These are phyloP conservation scores for Elysia crispata DNA, from an alignment of 2,888 invertebrate genomes.

Conservation along the genomic window DNA sequence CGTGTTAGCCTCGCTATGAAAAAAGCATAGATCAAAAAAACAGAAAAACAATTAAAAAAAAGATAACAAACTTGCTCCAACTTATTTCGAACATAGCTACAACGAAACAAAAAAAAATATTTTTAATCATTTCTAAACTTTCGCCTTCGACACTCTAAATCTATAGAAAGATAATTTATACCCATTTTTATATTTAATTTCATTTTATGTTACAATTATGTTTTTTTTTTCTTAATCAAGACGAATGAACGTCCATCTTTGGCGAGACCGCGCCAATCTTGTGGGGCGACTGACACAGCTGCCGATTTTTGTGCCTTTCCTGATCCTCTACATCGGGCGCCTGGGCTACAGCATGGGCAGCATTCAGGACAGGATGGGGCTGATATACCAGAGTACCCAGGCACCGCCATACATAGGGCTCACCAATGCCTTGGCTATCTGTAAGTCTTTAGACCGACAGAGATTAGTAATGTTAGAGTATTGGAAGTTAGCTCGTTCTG, in stretches of 20 bases:
- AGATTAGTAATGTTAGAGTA: too few relatives aligned
- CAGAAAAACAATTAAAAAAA: too few relatives aligned
- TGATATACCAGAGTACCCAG: conserved; percentile 65
- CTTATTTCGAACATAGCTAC: too few relatives aligned
- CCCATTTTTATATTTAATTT: neutral
- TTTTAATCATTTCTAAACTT: too few relatives aligned
- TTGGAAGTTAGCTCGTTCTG: too few relatives aligned
- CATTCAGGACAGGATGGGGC: conserved; percentile 70
- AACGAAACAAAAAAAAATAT: too few relatives aligned
- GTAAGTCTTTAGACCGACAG: conserved; percentile 59
- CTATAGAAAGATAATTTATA: neutral
- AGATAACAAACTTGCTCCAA: too few relatives aligned
- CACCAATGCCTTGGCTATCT: conserved; percentile 61
- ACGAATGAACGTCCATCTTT: conserved; percentile 67
- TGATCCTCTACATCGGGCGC: conserved; percentile 66
- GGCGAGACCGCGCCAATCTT: conserved; percentile 63
- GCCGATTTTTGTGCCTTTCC: conserved; percentile 64
- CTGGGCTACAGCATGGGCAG: conserved; percentile 63
- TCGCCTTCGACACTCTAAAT: neutral
- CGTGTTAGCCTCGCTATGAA: too few relatives aligned
- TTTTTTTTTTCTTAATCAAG: conserved; percentile 54
- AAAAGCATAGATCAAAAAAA: too few relatives aligned
- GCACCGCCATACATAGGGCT: conserved; percentile 67
- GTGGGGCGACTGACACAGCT: conserved; percentile 61
- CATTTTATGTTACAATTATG: too few relatives aligned